Conservation (phyloP, 2,113 vertebrate genomes). For the Penelope pileata region DNA sequence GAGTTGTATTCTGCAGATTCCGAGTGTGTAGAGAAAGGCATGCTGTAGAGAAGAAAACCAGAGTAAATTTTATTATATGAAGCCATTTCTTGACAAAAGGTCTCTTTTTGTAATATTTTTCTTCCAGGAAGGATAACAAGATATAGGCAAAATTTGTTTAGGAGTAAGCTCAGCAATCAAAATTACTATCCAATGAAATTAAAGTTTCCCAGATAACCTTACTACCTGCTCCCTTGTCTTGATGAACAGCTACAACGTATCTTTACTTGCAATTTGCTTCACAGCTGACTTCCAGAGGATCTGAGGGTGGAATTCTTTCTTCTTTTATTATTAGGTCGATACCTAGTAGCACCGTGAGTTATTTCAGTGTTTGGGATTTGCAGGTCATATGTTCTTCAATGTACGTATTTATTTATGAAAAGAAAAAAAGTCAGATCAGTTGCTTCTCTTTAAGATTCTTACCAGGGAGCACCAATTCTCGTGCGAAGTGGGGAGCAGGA, state of each 20-base stretch:
- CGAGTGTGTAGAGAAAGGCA: not conserved
- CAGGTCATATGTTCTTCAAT: not conserved
- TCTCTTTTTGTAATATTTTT: not conserved
- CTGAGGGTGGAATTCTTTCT: not conserved
- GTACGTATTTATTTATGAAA: not conserved
- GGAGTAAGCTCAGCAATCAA: not conserved
- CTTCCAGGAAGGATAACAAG: not conserved
- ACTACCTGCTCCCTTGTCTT: not conserved
- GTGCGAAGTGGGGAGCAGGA: not conserved
- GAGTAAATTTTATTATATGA: not conserved
- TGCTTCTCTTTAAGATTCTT: not conserved
- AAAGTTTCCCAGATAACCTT: not conserved
- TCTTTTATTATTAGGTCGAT: not conserved
- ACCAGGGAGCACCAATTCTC: not conserved
- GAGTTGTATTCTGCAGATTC: not conserved
- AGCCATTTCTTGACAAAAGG: not conserved
- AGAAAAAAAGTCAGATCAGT: not conserved
- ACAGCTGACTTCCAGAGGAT: not conserved
- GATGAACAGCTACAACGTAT: not conserved
- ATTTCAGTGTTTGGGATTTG: not conserved
- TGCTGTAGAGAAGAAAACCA: not conserved
- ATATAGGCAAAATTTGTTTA: not conserved
- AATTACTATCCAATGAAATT: conserved; percentile 16
- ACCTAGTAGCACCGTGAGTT: not conserved
- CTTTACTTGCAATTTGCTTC: not conserved